Conservation (phyloP, 2,797 vertebrate species). For the Denticeps clupeoides region DNA sequence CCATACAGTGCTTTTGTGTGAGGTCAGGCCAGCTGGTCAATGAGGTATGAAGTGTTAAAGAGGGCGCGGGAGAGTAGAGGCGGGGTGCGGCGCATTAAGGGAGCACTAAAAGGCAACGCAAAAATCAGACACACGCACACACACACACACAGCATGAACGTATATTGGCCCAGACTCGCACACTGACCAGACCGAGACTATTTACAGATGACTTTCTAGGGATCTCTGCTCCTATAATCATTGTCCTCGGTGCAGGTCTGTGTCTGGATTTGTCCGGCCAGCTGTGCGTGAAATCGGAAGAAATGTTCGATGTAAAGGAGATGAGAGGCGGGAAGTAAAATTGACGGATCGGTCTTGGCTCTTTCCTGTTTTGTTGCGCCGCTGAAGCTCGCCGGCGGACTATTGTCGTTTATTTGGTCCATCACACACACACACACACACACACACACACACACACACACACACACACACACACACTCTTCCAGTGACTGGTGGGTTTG, state of each 20-base stretch:
- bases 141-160: slow-evolving; percentile 6
- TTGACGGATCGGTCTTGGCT: background rate
- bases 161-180: slow-evolving; percentile 6
- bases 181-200: background rate
- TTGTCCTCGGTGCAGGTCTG: background rate
- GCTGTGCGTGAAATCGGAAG: background rate
- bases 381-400: no score
- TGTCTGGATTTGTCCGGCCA: background rate
- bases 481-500: no score
- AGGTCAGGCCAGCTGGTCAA: slow-evolving; percentile 30
- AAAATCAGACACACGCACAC: slow-evolving; percentile 19
- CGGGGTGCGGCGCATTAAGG: slow-evolving; percentile 13
- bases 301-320: background rate
- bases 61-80: slow-evolving; percentile 15
- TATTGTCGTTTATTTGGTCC: no score
- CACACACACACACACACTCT: no score
- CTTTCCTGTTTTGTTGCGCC: background rate
- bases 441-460: no score
- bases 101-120: slow-evolving; percentile 20
- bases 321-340: background rate
- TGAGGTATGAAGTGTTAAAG: slow-evolving; percentile 34
- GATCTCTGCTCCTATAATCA: background rate
- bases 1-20: slow-evolving; percentile 7
- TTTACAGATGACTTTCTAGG: background rate
- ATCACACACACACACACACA: no score